Base-by-base conservation (phyloP, 2,113 vertebrate species). In the Corydoras maculifer region DNA sequence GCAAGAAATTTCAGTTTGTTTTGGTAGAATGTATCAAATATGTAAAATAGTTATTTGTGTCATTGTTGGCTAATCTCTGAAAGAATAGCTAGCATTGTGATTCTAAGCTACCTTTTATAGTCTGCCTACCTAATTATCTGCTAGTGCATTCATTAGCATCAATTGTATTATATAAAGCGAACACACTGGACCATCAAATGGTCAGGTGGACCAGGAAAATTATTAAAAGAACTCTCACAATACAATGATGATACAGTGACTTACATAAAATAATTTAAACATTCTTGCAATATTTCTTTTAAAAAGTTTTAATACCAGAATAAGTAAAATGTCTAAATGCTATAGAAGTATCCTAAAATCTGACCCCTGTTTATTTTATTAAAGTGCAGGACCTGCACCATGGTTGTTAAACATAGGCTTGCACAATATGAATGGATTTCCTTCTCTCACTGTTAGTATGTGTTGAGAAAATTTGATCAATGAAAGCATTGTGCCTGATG, bases 401-500 rank as follows among this genome's bases (percentile, higher is more conserved):
- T 84, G 81, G 78, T 53, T 15, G 57, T 73, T 86, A 86, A 79
- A 86, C 85, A 74, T 60, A 73, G 77, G 62, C 31, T 79, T 72
- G 81, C 67, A 81, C 84, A 79, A 86, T 84, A 80, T 63, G 53
- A 69, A 75, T 75, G 57, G 25, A 25, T 79, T 70, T 48, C 13
- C 10, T 48, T 11, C 48, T 57, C 30, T 75, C 43, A 5, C n/a
- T 86, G 82, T 87, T 83, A 86, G 82, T 77, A 82, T 82, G 86
- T 80, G 85, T 78, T 74, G 60, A 76, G 60, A 67, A 72, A 58
- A 82, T 84, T 85, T 80, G 69, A 87, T 90, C 87, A 89, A 88
- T 89, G 88, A 78, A 74, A 76, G 83, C 86, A 84, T 86, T 91
- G 88, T 90, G 80, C 77, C 62, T 15, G 3, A 63, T 57, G 30